Conservation (phyloP, 2,797 vertebrate species). For the Rousettus madagascariensis region DNA sequence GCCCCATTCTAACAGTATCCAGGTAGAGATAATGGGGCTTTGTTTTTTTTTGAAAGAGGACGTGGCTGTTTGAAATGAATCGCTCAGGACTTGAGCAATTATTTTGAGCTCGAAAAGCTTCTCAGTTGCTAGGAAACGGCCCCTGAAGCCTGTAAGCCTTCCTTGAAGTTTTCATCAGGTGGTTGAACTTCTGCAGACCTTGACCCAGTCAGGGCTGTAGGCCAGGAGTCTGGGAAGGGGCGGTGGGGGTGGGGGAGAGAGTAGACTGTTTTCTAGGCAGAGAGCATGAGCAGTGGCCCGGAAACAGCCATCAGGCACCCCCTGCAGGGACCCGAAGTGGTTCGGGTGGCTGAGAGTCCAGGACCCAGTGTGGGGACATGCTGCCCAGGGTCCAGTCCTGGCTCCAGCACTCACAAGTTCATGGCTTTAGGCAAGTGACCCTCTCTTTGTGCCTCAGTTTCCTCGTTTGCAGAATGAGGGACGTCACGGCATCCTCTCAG, state of each 20-base stretch:
- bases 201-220: neutral
- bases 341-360: neutral
- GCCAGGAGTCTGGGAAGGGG: too few species aligned
- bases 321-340: neutral
- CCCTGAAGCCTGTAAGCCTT: neutral
- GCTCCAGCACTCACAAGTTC: neutral
- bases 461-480: neutral
- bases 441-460: neutral
- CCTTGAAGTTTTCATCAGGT: neutral
- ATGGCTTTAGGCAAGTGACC: neutral
- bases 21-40: neutral
- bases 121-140: conserved; percentile 50
- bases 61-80: neutral
- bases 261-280: neutral
- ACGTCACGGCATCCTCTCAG: neutral
- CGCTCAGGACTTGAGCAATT: neutral
- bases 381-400: neutral
- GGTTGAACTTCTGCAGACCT: neutral
- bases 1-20: neutral
- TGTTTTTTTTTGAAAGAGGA: neutral
- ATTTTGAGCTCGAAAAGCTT: neutral
- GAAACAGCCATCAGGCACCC: neutral
- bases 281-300: fast-evolving
- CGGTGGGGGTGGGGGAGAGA: too few species aligned
- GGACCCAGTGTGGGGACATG: neutral